Conservation (phyloP, 2,888 invertebrate species). For the Epirrita christyi region DNA sequence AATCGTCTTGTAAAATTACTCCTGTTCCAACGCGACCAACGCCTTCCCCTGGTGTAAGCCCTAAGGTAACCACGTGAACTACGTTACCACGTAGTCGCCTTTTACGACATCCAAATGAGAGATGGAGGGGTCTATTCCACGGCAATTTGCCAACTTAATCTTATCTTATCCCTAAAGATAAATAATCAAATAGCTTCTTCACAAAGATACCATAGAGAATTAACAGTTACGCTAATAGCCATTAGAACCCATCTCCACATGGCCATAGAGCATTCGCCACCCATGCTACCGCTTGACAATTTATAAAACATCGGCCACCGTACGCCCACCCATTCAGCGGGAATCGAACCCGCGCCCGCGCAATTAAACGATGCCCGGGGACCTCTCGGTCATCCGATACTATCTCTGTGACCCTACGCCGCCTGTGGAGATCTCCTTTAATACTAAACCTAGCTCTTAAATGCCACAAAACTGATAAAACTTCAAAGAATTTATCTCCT, state of each 20-base stretch:
- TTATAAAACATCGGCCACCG: constrained; percentile 65
- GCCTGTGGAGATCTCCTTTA: constrained; percentile 61
- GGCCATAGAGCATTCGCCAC: constrained; percentile 53
- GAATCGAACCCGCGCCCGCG: constrained; percentile 66
- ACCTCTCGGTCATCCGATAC: constrained; percentile 70
- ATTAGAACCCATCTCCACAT: constrained; percentile 21
- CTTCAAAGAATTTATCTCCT: constrained; percentile 19
- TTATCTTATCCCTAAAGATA: too few relatives aligned
- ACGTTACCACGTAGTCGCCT: too few relatives aligned
- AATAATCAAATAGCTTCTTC: background rate
- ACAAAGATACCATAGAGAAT: background rate
- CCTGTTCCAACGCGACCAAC: too few relatives aligned
- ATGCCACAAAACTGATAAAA: constrained; percentile 27
- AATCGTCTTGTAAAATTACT: too few relatives aligned
- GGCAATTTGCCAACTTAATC: too few relatives aligned
- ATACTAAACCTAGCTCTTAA: constrained; percentile 27
- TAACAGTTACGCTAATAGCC: background rate
- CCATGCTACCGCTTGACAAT: constrained; percentile 70
- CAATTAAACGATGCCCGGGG: constrained; percentile 76
- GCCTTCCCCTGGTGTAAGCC: too few relatives aligned
- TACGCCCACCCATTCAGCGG: constrained; percentile 70
- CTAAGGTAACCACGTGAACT: too few relatives aligned
- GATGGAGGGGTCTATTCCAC: too few relatives aligned
- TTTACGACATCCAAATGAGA: too few relatives aligned
- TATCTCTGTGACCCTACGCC: constrained; percentile 67